phyloP scores from a whole-genome alignment of 2,797 vertebrate genomes.

The Arrhamphus sclerolepis region DNA sequence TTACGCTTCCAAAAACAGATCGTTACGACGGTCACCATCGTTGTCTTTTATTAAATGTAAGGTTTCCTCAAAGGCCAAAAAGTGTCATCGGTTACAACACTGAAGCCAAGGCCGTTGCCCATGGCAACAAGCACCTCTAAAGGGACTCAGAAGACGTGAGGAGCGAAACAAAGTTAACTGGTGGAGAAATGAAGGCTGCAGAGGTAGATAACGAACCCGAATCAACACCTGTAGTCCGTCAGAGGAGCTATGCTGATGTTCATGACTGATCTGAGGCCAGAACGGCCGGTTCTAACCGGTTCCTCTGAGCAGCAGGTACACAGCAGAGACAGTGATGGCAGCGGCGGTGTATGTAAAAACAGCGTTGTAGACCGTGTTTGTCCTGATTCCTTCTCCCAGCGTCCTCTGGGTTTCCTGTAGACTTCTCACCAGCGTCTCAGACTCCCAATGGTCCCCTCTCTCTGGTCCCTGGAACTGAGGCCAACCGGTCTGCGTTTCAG shows the following conservation, averaged over 20 bases:
- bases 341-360: constrained; percentile 83
- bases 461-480: constrained; percentile 8
- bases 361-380: constrained; percentile 84
- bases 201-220: neutral
- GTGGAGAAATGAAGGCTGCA: too few species aligned
- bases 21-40: too few species aligned
- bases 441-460: constrained; percentile 53
- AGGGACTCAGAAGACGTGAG: too few species aligned
- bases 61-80: too few species aligned
- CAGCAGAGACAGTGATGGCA: constrained; percentile 83
- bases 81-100: too few species aligned
- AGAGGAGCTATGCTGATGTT: too few species aligned
- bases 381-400: constrained; percentile 84
- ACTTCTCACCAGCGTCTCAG: constrained; percentile 76
- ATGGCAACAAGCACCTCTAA: too few species aligned
- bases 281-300: constrained; percentile 13
- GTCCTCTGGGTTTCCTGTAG: constrained; percentile 84
- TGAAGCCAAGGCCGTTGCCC: too few species aligned
- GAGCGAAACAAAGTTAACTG: too few species aligned
- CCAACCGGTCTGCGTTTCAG: neutral
- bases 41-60: too few species aligned
- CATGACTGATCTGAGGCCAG: neutral
- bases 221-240: constrained; percentile 5
- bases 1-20: too few species aligned
- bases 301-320: constrained; percentile 88